A percentile compares a stretch with the other conserved stretches of the same genome.
Evolutionary conservation across 2,888 invertebrate genomes (phyloP).

Genomic region (Diarsia dahlii): DNA sequence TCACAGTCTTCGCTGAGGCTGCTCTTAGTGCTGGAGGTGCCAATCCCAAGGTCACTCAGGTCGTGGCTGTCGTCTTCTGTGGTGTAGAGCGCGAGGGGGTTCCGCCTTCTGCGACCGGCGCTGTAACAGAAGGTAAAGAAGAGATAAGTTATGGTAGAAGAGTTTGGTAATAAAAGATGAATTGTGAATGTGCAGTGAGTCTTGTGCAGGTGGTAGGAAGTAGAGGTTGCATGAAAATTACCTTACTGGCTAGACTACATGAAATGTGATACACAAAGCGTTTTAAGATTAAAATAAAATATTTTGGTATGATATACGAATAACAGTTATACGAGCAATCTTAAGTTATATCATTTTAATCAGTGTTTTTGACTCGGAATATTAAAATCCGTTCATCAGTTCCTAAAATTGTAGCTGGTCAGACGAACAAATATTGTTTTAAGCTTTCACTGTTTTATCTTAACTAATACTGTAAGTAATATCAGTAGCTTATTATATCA

Average conservation of each 20-base stretch:
- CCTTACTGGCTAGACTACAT: neutral
- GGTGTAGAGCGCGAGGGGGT: constrained; percentile 92
- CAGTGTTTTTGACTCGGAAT: neutral
- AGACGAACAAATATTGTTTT: neutral
- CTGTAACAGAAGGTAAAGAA: constrained; percentile 73
- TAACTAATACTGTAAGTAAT: too few species aligned
- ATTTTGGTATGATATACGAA: neutral
- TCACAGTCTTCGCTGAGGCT: constrained; percentile 92
- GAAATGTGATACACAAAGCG: neutral
- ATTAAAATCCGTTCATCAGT: neutral
- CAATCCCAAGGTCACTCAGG: constrained; percentile 95
- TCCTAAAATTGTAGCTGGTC: neutral
- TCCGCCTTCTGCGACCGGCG: constrained; percentile 88
- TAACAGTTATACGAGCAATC: neutral
- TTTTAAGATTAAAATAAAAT: neutral
- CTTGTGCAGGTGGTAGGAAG: neutral
- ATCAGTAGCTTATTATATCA: too few species aligned
- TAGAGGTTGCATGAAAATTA: neutral
- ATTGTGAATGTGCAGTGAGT: neutral
- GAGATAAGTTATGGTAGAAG: neutral
- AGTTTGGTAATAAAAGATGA: neutral
- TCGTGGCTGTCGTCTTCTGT: constrained; percentile 95
- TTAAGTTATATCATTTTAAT: neutral
- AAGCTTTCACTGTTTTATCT: too few species aligned
- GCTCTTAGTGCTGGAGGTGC: constrained; percentile 92